A percentile compares a stretch with the other conserved stretches of the same genome.
phyloP scores from a whole-genome alignment of 1,140 invertebrate genomes.

The Streblospio benedicti region DNA sequence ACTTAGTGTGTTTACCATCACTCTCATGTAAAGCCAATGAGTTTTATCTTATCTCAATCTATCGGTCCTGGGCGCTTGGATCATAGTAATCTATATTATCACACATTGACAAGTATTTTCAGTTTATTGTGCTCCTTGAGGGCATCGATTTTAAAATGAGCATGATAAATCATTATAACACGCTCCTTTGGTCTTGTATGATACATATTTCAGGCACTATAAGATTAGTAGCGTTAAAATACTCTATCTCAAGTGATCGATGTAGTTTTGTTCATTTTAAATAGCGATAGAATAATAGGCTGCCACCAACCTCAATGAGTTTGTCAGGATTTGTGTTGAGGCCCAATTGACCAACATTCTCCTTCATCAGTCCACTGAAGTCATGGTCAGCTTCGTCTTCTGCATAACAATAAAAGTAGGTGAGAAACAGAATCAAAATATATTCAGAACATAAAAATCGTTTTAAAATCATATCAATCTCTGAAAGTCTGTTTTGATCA shows the following conservation, averaged over 20 bases:
- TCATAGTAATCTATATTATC: too few relatives aligned
- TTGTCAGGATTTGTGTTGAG: constrained; percentile 50
- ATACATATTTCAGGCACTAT: background rate
- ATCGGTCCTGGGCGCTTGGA: too few relatives aligned
- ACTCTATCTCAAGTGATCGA: too few relatives aligned
- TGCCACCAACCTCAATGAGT: constrained; percentile 49
- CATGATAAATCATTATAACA: too few relatives aligned
- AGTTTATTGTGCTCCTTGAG: too few relatives aligned
- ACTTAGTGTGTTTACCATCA: too few relatives aligned
- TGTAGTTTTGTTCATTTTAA: too few relatives aligned
- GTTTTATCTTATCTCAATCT: too few relatives aligned
- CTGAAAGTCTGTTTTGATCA: background rate
- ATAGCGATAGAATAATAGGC: too few relatives aligned
- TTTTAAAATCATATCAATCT: background rate
- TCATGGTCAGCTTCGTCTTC: constrained; percentile 50
- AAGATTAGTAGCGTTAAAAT: background rate
- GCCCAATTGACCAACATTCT: constrained; percentile 55
- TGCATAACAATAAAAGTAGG: background rate
- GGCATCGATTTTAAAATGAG: too few relatives aligned
- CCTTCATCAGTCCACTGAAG: constrained; percentile 33
- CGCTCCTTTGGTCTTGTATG: background rate
- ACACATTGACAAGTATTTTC: too few relatives aligned
- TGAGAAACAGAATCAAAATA: background rate
- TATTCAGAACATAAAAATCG: background rate
- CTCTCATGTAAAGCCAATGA: too few relatives aligned